A percentile compares a stretch with the other conserved stretches of the same genome.
Conservation (phyloP, 2,797 vertebrate genomes). For the Pseudochirops corinnae region DNA sequence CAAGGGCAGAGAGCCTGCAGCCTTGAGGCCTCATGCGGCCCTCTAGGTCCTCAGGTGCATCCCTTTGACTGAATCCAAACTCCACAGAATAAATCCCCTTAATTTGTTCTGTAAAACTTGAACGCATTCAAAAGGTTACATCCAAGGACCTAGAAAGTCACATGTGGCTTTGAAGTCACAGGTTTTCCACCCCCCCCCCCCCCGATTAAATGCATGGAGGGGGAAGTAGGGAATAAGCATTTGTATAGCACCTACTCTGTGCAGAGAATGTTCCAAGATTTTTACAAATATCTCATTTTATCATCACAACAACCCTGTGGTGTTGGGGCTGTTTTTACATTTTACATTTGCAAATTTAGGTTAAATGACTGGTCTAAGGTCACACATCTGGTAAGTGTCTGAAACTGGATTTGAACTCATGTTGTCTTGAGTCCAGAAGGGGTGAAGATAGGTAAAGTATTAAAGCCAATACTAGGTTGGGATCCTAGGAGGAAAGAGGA, state of each 20-base stretch:
- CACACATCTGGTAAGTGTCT: background rate
- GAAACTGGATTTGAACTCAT: background rate
- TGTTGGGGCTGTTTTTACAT: background rate
- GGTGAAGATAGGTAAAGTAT: background rate
- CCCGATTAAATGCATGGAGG: background rate
- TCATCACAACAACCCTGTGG: background rate
- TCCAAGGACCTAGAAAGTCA: too few relatives aligned
- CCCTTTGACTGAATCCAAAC: too few relatives aligned
- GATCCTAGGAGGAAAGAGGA: background rate
- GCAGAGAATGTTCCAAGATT: background rate
- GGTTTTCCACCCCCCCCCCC: too few relatives aligned
- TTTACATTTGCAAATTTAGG: background rate
- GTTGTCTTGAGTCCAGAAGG: background rate
- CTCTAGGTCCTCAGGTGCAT: too few relatives aligned
- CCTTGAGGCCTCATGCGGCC: too few relatives aligned
- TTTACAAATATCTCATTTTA: background rate
- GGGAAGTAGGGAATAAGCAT: background rate
- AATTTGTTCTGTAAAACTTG: too few relatives aligned
- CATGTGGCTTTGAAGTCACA: too few relatives aligned
- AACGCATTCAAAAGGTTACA: too few relatives aligned
- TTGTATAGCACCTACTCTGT: background rate
- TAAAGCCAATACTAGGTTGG: background rate
- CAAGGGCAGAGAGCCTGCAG: too few relatives aligned
- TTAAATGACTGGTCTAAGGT: fast-evolving
- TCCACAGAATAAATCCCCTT: too few relatives aligned